Evolutionary conservation across 2,888 invertebrate species (phyloP).

Genomic region (Thumatha senex): DNA sequence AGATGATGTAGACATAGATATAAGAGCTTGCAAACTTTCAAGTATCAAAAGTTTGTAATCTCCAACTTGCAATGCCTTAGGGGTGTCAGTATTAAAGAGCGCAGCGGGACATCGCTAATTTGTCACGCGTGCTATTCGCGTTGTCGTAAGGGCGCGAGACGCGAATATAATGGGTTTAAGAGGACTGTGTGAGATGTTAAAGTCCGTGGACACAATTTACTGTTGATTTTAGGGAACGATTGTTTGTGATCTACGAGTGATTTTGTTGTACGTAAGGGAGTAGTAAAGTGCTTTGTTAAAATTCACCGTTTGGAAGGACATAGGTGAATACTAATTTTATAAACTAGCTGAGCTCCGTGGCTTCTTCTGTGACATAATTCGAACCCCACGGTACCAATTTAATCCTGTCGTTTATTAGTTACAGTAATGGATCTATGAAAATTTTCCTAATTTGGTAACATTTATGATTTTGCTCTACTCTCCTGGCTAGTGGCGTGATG

Average conservation of each 20-base stretch:
- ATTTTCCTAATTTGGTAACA: too few species aligned
- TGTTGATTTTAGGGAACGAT: not conserved
- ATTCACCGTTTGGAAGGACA: not conserved
- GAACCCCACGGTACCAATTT: too few species aligned
- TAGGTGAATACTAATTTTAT: too few species aligned
- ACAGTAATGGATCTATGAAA: too few species aligned
- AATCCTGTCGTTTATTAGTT: too few species aligned
- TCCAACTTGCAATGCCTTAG: conserved; percentile 8
- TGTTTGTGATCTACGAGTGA: not conserved
- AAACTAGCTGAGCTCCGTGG: too few species aligned
- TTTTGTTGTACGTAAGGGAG: not conserved
- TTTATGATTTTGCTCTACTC: too few species aligned
- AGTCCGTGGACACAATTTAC: conserved; percentile 6
- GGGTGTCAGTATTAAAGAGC: conserved; percentile 49
- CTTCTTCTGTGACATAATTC: too few species aligned
- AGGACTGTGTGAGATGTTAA: conserved; percentile 8
- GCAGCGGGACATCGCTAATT: conserved; percentile 58
- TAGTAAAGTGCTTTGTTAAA: not conserved
- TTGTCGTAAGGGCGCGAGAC: conserved; percentile 17
- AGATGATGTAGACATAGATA: too few species aligned
- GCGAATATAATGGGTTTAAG: conserved; percentile 11
- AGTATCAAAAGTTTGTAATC: conserved; percentile 34
- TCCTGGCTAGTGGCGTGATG: too few species aligned
- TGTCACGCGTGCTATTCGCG: conserved; percentile 52
- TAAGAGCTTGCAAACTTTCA: too few species aligned